Conservation (phyloP, 1,140 invertebrate species). For the Brachionus paranguensis region DNA sequence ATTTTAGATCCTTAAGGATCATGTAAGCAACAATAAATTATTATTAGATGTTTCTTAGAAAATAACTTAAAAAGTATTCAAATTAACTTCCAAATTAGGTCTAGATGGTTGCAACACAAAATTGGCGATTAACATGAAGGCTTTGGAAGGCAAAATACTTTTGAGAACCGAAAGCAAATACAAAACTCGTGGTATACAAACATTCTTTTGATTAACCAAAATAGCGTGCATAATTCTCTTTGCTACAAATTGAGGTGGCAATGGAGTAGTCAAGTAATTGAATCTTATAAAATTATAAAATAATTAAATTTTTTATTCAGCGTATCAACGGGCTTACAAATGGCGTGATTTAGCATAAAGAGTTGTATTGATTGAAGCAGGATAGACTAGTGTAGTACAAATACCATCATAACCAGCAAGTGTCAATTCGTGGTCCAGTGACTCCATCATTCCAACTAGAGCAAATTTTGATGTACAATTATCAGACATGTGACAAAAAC, state of each 20-base stretch:
- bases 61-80: neutral
- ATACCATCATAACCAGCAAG: conserved; percentile 36
- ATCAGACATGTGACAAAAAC: conserved; percentile 41
- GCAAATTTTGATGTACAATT: conserved; percentile 40
- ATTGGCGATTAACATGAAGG: conserved; percentile 38
- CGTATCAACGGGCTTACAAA: neutral
- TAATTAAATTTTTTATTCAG: no score
- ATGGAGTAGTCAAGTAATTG: conserved; percentile 6
- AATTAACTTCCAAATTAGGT: conserved; percentile 33
- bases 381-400: conserved; percentile 29
- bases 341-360: conserved; percentile 35
- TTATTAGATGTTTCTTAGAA: neutral
- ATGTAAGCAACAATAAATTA: neutral
- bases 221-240: conserved; percentile 36
- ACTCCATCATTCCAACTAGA: conserved; percentile 30
- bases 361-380: conserved; percentile 29
- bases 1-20: neutral
- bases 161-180: conserved; percentile 29
- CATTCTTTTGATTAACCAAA: conserved; percentile 36
- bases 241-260: neutral
- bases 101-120: conserved; percentile 38
- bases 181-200: conserved; percentile 29
- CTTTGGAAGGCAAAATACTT: conserved; percentile 29
- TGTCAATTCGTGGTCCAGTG: conserved; percentile 35
- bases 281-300: neutral